phyloP scores from a whole-genome alignment of 2,113 vertebrate genomes.

The Colossoma macropomum region DNA sequence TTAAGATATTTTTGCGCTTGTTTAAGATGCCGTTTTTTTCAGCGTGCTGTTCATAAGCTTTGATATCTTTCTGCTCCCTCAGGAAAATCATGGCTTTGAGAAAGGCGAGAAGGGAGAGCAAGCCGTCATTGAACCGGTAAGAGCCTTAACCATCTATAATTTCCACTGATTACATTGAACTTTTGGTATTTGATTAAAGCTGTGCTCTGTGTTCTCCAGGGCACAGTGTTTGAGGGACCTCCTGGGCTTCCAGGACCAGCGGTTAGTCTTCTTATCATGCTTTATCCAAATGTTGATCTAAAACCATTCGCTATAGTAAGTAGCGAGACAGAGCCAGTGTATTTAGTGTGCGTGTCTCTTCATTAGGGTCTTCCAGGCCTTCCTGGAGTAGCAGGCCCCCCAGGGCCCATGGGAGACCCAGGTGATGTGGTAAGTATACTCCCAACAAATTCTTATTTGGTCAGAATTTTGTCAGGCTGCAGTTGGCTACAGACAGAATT shows the following conservation, averaged over 20 bases:
- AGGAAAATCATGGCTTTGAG: slow-evolving; percentile 66
- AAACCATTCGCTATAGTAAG: neutral
- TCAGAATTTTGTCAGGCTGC: neutral
- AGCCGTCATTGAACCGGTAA: slow-evolving; percentile 81
- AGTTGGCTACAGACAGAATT: no score
- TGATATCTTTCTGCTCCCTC: slow-evolving; percentile 36
- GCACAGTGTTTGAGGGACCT: slow-evolving; percentile 77
- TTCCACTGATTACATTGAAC: neutral
- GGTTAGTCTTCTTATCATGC: slow-evolving; percentile 70
- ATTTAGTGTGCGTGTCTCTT: slow-evolving; percentile 42
- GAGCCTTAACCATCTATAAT: slow-evolving; percentile 45
- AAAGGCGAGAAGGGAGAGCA: slow-evolving; percentile 88
- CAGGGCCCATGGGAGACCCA: slow-evolving; percentile 85
- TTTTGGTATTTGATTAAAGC: neutral
- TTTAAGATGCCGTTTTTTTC: neutral
- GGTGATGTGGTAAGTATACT: slow-evolving; percentile 81
- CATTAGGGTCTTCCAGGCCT: slow-evolving; percentile 72
- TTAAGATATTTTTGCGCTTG: neutral
- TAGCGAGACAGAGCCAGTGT: neutral
- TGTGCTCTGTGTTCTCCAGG: slow-evolving; percentile 71
- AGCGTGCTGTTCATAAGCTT: neutral
- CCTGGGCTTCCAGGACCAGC: slow-evolving; percentile 77
- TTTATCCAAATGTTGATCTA: neutral
- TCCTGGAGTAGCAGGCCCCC: slow-evolving; percentile 74
- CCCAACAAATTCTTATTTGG: neutral